Evolutionary conservation across 2,113 vertebrate species (phyloP), one percentile per base, ranked within the genome.

Genomic region (Pteruthius melanotis): DNA sequence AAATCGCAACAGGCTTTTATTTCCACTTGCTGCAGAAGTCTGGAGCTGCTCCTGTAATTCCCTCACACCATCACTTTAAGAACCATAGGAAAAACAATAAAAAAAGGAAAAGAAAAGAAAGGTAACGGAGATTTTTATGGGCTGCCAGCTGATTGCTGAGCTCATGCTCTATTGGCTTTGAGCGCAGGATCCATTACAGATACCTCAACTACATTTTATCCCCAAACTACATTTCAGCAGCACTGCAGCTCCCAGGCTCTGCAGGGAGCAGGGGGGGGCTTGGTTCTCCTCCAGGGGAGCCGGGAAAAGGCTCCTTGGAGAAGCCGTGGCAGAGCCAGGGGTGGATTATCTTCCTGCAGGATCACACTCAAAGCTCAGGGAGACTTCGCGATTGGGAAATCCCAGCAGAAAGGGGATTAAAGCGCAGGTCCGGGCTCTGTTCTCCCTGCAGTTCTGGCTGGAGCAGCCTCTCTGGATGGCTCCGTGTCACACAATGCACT

Each of bases 41-140:
- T 94, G 94, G 96, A 95, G 93, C 90, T 96, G 64, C 94, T 89
- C 94, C 91, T 91, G 89, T 89, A 95, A 90, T 96, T 97, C 94
- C 94, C 93, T 91, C 17, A 7, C 31, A 18, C 88, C 95, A 57
- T n/a, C 54, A 3, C 83, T 88, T 92, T 65, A 42, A 83, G 75
- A 72, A 76, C 26, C 30, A 35, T 24, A 37, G 39, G 11, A 6
- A 19, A 21, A 53, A 45, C 9, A 42, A 42, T 13, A 37, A 14
- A 11, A 44, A 27, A 74, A 53, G 13, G 8, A 2, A 20, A 22
- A 47, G 49, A 59, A 83, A 91, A 88, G 86, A 59, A 94, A 97
- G 94, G 96, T 94, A 97, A 94, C 71, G 59, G 61, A 89, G 97
- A 96, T 98, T 98, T 98, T 98, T 98, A 98, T 97, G 97, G 97